Evolutionary conservation across 2,797 vertebrate species (phyloP), one percentile per base, ranked within the genome.

Genomic region (Momotus momota): DNA sequence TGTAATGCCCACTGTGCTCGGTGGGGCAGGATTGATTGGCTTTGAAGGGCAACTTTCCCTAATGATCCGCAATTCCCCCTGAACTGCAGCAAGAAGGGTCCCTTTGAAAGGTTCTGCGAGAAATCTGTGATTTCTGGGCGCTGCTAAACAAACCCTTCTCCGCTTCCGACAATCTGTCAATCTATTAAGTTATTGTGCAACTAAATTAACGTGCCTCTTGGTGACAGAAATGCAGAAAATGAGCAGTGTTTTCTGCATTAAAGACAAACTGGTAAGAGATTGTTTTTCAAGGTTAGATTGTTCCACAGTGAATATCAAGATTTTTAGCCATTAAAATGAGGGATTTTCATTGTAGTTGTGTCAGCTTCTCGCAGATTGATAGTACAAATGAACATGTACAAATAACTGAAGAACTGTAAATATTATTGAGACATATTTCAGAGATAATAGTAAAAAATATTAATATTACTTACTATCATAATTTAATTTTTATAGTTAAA

Each of bases 41-140:
- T 96, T 97, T 92, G 96, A 97, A 97, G 96, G 96, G 81, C 93
- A 97, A 64, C 83, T 72, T 84, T 62, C 93, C 79, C 74, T 90
- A 79, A 93, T 67, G 83, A 96, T 82, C 81, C 0, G 1, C 64
- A 52, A 86, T 94, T 90, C 90, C 77, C 67, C 57, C 77, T 95
- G 73, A 86, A 66, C 64, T 25, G 65, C 87, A 77, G 81, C 89
- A 69, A 91, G 64, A 54, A 21, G 41, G 29, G 52, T 21, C 35
- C 90, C 58, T 57, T 66, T 60, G 21, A 86, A n/a, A 16, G 80
- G 46, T 82, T 58, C 86, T 45, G 72, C 26, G 26, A 80, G 89
- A 58, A 90, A 66, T 2, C 52, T 6, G 17, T n/a, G 86, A 83
- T 93, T 94, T 86, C 75, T 94, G 91, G 57, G 94, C 91, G 48